Base-by-base conservation (phyloP, 2,888 invertebrate genomes). In the Macropis europaea region DNA sequence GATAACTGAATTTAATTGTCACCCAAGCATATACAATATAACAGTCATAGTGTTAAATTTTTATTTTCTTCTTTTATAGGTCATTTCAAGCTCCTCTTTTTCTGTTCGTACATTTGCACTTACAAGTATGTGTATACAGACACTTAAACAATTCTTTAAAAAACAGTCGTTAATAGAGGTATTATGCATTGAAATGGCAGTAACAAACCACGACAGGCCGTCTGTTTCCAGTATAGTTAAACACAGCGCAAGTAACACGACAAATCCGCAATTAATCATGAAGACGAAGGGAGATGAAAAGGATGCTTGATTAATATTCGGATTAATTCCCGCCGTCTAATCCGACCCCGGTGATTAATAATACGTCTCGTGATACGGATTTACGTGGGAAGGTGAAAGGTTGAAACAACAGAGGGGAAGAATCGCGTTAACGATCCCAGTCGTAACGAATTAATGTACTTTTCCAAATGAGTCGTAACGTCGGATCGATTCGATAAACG, bases 231-330 rank as follows among this genome's bases (percentile, higher is more conserved):
- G 50, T 36, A 26, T 26, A 30, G 62, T 60, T 66, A 34, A 57
- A 57, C 61, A 66, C 40, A 40, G 42, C 34, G 47, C 3, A 42
- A 63, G 24, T 50, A 56, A 69, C 45, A 53, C 68, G 74, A 68
- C 68, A 77, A 82, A 80, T 79, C 74, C 73, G 45, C 75, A 68
- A 83, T 84, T 84, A 76, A 82, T 82, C 76, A 82, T 54, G 64
- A 73, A 67, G 54, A 66, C 22, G 34, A 24, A 50, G 53, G 47
- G 42, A 47, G 45, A 50, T 62, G 40, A 53, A 54, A 59, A 43
- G 56, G 56, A 68, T 77, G 72, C 78, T 77, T 79, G 78, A 84
- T 84, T 84, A 84, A 84, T 82, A 82, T 76, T 68, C 75, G 78
- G 76, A 82, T 83, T 83, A 83, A 81, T 82, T 76, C 71, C 60